phyloP scores from a whole-genome alignment of 1,140 invertebrate genomes.

The Protaetia brevitarsis region DNA sequence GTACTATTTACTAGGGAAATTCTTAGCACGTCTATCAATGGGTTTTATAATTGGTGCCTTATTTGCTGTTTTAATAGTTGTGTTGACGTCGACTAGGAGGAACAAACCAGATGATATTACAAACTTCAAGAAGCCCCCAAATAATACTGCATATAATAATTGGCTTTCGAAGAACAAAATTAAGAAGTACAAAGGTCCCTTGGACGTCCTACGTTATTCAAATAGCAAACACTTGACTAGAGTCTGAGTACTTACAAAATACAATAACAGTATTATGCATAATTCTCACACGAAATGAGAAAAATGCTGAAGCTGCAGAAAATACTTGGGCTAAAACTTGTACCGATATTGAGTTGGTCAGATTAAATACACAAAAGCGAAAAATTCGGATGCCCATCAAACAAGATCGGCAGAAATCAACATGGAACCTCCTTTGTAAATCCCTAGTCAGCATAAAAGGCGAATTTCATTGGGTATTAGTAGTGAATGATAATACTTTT shows the following conservation, averaged over 20 bases:
- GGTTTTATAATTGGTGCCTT: neutral
- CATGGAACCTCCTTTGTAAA: slow-evolving; percentile 38
- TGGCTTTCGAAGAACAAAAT: slow-evolving; percentile 38
- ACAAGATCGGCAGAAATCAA: slow-evolving; percentile 32
- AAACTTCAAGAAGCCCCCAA: neutral
- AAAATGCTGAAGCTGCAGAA: slow-evolving; percentile 33
- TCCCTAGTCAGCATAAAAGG: slow-evolving; percentile 19
- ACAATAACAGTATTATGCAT: slow-evolving; percentile 37
- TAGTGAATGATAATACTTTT: slow-evolving; percentile 41
- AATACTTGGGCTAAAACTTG: slow-evolving; percentile 40
- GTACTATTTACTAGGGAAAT: neutral
- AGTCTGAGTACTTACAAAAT: slow-evolving; percentile 37
- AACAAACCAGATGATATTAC: neutral
- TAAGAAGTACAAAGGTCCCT: slow-evolving; percentile 23
- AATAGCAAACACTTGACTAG: slow-evolving; percentile 29
- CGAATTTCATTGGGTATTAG: slow-evolving; percentile 37
- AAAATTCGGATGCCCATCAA: slow-evolving; percentile 32
- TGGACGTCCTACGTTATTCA: slow-evolving; percentile 40
- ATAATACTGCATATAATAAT: slow-evolving; percentile 30
- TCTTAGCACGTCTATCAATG: neutral
- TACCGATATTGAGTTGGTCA: slow-evolving; percentile 33
- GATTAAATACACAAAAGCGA: slow-evolving; percentile 27
- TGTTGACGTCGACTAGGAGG: neutral
- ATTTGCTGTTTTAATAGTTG: neutral
- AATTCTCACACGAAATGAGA: slow-evolving; percentile 33